These are phyloP conservation scores for Piaya cayana DNA, from an alignment of 2,113 vertebrate genomes.

Conservation along the genomic window DNA sequence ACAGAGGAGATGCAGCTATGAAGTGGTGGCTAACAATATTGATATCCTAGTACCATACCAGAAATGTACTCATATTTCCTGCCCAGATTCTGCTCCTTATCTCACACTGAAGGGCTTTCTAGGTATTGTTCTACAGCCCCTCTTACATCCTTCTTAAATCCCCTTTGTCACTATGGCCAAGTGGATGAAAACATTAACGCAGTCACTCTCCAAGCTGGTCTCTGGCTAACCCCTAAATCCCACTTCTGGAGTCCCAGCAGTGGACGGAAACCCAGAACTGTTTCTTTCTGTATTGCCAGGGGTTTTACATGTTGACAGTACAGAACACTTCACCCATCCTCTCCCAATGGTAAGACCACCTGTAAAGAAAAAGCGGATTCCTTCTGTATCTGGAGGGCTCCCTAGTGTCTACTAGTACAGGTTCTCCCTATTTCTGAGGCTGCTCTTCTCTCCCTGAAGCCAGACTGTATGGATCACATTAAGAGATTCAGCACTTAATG, in stretches of 20 bases:
- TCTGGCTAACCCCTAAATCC: not conserved
- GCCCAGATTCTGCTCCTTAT: not conserved
- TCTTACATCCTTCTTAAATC: not conserved
- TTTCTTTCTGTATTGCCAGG: not conserved
- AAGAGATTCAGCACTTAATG: not conserved
- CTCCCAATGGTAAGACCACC: not conserved
- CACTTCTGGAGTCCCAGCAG: not conserved
- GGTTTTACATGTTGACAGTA: not conserved
- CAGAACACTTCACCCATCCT: not conserved
- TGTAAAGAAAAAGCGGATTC: not conserved
- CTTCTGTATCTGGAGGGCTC: not conserved
- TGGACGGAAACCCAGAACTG: not conserved
- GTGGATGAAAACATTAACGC: not conserved
- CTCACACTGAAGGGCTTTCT: not conserved
- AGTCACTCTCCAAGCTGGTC: not conserved
- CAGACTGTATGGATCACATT: not conserved
- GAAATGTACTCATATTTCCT: not conserved
- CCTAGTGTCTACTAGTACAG: not conserved
- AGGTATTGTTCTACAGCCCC: not conserved
- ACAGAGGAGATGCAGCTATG: not conserved
- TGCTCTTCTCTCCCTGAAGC: not conserved
- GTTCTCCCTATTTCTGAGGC: not conserved
- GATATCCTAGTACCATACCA: not conserved
- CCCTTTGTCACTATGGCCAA: not conserved
- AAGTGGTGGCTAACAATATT: not conserved